Percentiles rank a stretch among this genome's conserved stretches.
Conservation (phyloP, 2,113 vertebrate species). For the Proteles cristata region DNA sequence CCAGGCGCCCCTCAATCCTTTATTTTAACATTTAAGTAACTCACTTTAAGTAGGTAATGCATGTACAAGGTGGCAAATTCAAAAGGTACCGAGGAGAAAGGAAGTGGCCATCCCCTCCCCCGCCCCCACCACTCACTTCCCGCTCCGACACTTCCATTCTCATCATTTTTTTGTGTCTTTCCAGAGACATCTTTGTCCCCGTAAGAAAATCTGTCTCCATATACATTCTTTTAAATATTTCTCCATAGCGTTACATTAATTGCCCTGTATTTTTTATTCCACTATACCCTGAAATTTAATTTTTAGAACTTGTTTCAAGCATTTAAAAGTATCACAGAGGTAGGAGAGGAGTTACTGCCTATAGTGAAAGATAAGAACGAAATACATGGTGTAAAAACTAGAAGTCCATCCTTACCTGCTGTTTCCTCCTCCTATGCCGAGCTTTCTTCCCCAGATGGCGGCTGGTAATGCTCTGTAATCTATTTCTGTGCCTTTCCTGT, state of each 20-base stretch:
- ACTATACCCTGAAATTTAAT: no score
- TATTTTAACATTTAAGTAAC: neutral
- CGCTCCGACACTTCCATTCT: neutral
- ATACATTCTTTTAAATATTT: neutral
- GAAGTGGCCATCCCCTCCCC: neutral
- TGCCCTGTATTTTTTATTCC: neutral
- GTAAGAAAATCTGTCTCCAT: neutral
- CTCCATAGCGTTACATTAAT: accelerated
- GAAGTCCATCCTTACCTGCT: neutral
- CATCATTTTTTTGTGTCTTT: neutral
- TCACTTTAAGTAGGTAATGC: no score
- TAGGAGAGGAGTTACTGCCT: neutral
- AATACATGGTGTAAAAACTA: accelerated
- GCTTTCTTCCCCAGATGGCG: accelerated
- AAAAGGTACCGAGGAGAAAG: neutral
- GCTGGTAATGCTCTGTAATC: accelerated
- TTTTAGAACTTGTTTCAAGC: neutral
- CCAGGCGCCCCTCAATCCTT: no score
- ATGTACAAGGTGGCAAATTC: neutral
- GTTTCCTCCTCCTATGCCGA: accelerated
- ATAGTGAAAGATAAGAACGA: neutral
- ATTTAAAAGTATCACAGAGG: neutral
- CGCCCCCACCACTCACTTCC: no score
- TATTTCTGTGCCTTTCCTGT: neutral
- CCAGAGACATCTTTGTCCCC: neutral